These are phyloP conservation scores for Petrocephalus sullivani DNA, from an alignment of 2,797 vertebrate species.

Conservation along the genomic window DNA sequence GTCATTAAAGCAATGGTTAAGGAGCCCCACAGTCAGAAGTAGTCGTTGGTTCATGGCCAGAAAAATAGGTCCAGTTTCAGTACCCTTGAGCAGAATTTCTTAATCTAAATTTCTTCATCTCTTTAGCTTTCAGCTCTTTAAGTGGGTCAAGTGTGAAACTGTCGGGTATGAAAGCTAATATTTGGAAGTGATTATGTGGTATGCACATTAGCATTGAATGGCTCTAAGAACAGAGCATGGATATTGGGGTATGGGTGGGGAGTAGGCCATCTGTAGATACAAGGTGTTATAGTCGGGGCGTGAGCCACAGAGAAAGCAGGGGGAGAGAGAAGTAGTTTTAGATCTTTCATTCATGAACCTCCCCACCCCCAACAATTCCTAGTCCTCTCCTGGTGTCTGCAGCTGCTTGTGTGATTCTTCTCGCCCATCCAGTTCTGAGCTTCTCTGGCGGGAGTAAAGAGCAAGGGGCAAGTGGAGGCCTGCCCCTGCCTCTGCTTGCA, in stretches of 20 bases:
- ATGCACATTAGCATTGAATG: not conserved
- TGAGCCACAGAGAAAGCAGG: slow-evolving; percentile 47
- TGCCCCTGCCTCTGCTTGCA: slow-evolving; percentile 34
- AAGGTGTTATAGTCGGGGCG: slow-evolving; percentile 30
- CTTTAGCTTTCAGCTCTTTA: not conserved
- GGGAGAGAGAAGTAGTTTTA: slow-evolving; percentile 43
- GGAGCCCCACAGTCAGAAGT: not conserved
- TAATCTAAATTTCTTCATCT: not conserved
- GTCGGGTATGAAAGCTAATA: not conserved
- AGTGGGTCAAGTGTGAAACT: not conserved
- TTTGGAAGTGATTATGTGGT: not conserved
- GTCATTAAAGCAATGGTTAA: not conserved
- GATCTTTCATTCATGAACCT: slow-evolving; percentile 29
- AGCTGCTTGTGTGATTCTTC: slow-evolving; percentile 30
- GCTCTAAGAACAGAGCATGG: not conserved
- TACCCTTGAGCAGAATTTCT: not conserved
- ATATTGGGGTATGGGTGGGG: not conserved
- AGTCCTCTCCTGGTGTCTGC: not conserved
- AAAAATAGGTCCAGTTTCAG: not conserved
- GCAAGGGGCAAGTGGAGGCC: slow-evolving; percentile 67
- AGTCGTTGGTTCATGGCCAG: not conserved
- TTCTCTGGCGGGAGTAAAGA: slow-evolving; percentile 34
- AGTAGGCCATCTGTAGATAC: not conserved
- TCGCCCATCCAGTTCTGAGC: slow-evolving; percentile 56
- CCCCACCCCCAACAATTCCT: not conserved